Evolutionary conservation across 2,113 vertebrate genomes (phyloP).

Genomic region (Puntigrus tetrazona): DNA sequence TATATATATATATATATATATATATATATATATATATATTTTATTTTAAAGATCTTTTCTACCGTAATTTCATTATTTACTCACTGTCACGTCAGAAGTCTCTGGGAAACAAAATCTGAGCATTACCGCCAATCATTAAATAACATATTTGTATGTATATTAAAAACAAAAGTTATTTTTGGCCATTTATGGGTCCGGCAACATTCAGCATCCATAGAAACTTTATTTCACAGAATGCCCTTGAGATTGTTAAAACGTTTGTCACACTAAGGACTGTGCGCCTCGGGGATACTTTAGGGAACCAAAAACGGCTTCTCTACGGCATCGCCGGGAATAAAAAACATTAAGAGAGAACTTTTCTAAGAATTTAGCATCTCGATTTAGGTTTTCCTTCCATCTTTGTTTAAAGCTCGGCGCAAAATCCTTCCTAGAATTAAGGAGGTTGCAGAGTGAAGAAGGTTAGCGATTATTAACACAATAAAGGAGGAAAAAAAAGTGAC

Average conservation of each 20-base stretch:
- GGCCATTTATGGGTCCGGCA: neutral
- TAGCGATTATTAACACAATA: constrained; percentile 33
- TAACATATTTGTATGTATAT: neutral
- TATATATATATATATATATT: too few relatives aligned
- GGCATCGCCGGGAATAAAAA: neutral
- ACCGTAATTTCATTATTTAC: neutral
- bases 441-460: constrained; percentile 17
- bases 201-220: neutral
- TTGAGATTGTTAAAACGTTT: neutral
- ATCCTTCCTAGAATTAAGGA: constrained; percentile 50
- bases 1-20: too few relatives aligned
- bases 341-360: neutral
- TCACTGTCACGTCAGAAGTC: neutral
- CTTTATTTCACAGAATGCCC: neutral
- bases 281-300: neutral
- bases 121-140: neutral
- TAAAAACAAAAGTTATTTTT: neutral
- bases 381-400: neutral
- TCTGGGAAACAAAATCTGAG: neutral
- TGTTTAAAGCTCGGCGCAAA: neutral
- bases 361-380: constrained; percentile 31
- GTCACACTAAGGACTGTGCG: neutral
- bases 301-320: neutral
- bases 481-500: constrained; percentile 17
- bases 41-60: too few relatives aligned